Evolutionary conservation across 2,888 invertebrate species (phyloP), one percentile per base, ranked within the genome.

Genomic region (Tachina fera): DNA sequence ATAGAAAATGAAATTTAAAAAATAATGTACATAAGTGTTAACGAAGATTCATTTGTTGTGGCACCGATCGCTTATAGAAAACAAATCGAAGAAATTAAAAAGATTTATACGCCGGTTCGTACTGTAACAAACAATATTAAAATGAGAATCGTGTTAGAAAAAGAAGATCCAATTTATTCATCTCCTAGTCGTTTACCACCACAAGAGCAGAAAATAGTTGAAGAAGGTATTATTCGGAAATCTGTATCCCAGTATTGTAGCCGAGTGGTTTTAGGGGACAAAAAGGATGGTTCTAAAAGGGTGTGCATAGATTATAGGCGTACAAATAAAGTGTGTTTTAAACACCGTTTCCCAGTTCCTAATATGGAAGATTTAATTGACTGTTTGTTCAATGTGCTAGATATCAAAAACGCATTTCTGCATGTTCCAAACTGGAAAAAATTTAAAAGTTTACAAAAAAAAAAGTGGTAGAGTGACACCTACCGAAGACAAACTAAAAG

Each of bases 371-470:
- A 79, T 4, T 56, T 75, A 10, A 53, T 86, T 39, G 75, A 83
- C 11, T 58, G 60, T 45, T 58, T 76, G n/a, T 82, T 82, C 53
- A 71, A 79, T 47, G 63, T 81, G 43, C 22, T 81, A 43, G 85
- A 85, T 51, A 74, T 87, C 10, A 70, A 77, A 83, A 86, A 87
- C 51, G 81, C 70, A 11, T 84, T 81, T 75, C 75, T 87, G 22
- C 72, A 87, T n/a, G 87, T 87, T 11, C 67, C 53, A 43, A 88
- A 87, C 9, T 88, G 87, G 84, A 39, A 74, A 9, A 88, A 88
- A 78, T 87, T 87, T 22, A 75, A 88, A 14, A 87, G 87, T 77
- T 60, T 87, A 9, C 45, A 80, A 70, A 70, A n/a, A 16, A 65
- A 51, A 87, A 39, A n/a, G 74, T 45, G 82, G 84, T 41, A 56